phyloP scores from a whole-genome alignment of 2,888 invertebrate genomes.

The Sarcophaga carnaria region DNA sequence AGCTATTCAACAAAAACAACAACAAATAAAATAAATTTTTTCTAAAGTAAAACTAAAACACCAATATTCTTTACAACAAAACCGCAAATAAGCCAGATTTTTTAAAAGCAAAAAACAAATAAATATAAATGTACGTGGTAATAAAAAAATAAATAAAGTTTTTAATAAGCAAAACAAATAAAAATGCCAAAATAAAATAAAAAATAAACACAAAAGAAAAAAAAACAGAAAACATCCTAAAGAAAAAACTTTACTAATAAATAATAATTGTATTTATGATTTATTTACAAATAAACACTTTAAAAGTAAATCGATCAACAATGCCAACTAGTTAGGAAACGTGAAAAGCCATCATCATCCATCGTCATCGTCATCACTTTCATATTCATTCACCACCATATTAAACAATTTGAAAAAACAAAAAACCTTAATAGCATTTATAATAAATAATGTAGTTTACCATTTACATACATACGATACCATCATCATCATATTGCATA shows the following conservation, averaged over 20 bases:
- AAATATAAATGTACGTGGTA: constrained; percentile 9
- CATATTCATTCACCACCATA: not conserved
- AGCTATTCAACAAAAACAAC: constrained; percentile 50
- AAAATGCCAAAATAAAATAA: constrained; percentile 55
- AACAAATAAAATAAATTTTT: constrained; percentile 16
- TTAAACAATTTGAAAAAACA: not conserved
- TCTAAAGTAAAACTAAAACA: constrained; percentile 45
- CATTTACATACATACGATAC: not conserved
- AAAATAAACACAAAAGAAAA: constrained; percentile 28
- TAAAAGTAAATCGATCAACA: constrained; percentile 5
- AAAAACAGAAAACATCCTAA: constrained; percentile 29
- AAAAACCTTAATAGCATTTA: constrained; percentile 17
- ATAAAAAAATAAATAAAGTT: not conserved
- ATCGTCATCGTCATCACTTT: not conserved
- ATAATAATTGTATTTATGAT: constrained; percentile 1
- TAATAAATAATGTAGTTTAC: constrained; percentile 26
- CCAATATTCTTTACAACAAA: constrained; percentile 44
- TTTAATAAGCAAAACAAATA: not conserved
- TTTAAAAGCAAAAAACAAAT: constrained; percentile 26
- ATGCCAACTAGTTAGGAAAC: constrained; percentile 50
- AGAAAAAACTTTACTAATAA: constrained; percentile 16
- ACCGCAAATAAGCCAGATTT: not conserved
- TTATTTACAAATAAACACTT: not conserved
- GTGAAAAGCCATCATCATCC: not conserved
- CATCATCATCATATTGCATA: not conserved